Evolutionary conservation across 2,888 invertebrate genomes (phyloP), one percentile per base, ranked within the genome.

Genomic region (Quadriops clusia): DNA sequence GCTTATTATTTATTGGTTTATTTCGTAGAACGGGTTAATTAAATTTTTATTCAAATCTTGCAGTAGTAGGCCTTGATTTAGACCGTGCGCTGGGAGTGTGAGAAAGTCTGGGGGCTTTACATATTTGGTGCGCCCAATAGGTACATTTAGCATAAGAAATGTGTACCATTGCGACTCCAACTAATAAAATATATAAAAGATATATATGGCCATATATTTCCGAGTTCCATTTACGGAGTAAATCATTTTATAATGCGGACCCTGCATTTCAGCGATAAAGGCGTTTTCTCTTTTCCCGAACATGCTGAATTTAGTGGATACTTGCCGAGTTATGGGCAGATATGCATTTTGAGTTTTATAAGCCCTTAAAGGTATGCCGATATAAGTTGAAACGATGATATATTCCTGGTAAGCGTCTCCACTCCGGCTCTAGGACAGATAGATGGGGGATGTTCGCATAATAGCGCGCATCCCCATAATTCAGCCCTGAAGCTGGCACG

Each of bases 211-310:
- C 50, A 47, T 54, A 54, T 54, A 54, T 54, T 50, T 47, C 39
- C 49, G 46, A 42, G 46, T 51, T 53, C 51, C 52, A 52, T 54
- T 54, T 47, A 44, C 42, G 36, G 41, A 49, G 51, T 54, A 54
- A 54, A 54, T 54, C 53, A 54, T 52, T 51, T 50, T 49, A 49
- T 55, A 55, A 55, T 54, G 52, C 49, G 52, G 39, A 46, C 47
- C 45, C 52, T 55, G 55, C 50, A 38, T 46, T 44, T 44, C 43
- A 43, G 53, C 53, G 55, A 55, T 55, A 55, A 54, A 54, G 50
- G 51, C 46, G 43, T 46, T 45, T 47, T 39, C 33, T 46, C 38
- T 40, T 45, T 44, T 32, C 36, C 27, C 39, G 46, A 49, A 50
- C 47, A 46, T 48, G 48, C 46, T 44, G 44, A 52, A 51, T 49